phyloP scores from a whole-genome alignment of 2,888 invertebrate genomes.

The Ametastegia equiseti region DNA sequence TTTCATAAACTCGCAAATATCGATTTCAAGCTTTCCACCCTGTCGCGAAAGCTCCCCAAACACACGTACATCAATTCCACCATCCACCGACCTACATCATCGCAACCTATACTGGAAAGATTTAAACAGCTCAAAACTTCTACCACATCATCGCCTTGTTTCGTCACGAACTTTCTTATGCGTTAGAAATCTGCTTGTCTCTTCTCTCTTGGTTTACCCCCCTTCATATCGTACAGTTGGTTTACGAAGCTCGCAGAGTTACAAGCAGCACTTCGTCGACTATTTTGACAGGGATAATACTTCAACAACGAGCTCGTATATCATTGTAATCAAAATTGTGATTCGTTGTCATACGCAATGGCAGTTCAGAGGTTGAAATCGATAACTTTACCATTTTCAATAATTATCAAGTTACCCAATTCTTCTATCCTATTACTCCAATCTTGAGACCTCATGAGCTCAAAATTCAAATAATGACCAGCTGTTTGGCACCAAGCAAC shows the following conservation, averaged over 20 bases:
- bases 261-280: not conserved
- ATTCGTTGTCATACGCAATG: not conserved
- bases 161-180: not conserved
- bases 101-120: too few species aligned
- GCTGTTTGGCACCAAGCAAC: too few species aligned
- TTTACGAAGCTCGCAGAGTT: not conserved
- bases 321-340: not conserved
- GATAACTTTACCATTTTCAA: too few species aligned
- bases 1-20: not conserved
- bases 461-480: too few species aligned
- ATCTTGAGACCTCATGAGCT: too few species aligned
- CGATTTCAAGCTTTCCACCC: not conserved
- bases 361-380: too few species aligned
- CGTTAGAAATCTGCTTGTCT: not conserved
- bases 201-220: not conserved
- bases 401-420: too few species aligned
- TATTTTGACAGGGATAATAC: not conserved
- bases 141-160: not conserved
- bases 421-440: too few species aligned
- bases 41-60: not conserved
- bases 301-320: not conserved
- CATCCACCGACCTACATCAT: not conserved
- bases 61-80: not conserved
- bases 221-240: not conserved
- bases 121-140: not conserved